Evolutionary conservation across 1,140 invertebrate species (phyloP).

Genomic region (Capitella teleta): DNA sequence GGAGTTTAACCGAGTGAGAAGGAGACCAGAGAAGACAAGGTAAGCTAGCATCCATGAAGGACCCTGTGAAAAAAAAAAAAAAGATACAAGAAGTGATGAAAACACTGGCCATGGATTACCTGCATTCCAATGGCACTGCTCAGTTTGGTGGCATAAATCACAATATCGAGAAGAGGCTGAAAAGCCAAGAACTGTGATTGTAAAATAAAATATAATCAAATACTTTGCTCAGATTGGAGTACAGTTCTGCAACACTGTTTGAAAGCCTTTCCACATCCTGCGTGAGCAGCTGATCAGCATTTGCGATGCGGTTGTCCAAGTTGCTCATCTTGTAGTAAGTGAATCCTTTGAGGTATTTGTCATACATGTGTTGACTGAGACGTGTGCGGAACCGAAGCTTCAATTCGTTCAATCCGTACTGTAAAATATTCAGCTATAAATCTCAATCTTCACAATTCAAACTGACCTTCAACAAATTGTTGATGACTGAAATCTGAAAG

Average conservation of each 20-base stretch:
- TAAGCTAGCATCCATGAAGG: constrained; percentile 77
- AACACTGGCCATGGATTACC: constrained; percentile 41
- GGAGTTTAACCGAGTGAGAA: constrained; percentile 32
- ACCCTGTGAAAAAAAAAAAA: constrained; percentile 55
- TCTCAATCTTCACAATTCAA: neutral
- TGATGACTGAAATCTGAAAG: constrained; percentile 63
- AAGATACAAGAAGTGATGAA: neutral
- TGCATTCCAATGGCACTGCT: constrained; percentile 69
- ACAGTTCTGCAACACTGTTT: constrained; percentile 83
- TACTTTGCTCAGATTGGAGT: constrained; percentile 90
- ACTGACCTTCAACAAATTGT: constrained; percentile 73
- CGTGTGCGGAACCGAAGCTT: constrained; percentile 82
- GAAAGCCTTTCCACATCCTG: constrained; percentile 97
- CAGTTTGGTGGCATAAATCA: constrained; percentile 82
- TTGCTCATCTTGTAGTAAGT: constrained; percentile 97
- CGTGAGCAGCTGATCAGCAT: constrained; percentile 90
- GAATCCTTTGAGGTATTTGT: constrained; percentile 84
- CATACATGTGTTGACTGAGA: constrained; percentile 72
- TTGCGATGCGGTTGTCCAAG: constrained; percentile 84
- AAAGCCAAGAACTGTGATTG: constrained; percentile 18
- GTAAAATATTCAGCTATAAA: constrained; percentile 10
- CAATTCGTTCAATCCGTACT: constrained; percentile 83
- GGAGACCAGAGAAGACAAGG: constrained; percentile 65
- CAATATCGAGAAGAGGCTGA: constrained; percentile 78
- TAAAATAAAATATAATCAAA: too few species aligned